These are phyloP conservation scores for Mesembrinibis cayennensis DNA, from an alignment of 2,113 vertebrate genomes.

Conservation along the genomic window DNA sequence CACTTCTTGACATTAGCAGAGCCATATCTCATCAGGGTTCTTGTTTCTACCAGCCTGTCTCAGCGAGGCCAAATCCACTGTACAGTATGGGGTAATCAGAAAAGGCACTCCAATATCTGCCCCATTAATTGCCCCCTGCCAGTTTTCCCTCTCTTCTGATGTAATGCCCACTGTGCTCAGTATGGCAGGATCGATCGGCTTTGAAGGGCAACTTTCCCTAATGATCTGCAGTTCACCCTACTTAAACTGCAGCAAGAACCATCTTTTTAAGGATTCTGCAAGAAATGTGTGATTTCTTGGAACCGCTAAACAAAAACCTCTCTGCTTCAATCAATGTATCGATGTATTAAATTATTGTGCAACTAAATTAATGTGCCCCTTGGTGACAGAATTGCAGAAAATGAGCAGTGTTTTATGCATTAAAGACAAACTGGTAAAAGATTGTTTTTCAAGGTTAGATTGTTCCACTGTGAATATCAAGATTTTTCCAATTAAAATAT, in stretches of 20 bases:
- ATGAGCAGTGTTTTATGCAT: slow-evolving; percentile 53
- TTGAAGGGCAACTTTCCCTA: slow-evolving; percentile 59
- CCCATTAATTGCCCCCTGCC: slow-evolving; percentile 64
- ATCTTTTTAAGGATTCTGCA: not conserved
- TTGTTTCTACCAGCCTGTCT: slow-evolving; percentile 48
- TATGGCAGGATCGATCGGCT: not conserved
- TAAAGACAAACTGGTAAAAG: slow-evolving; percentile 45
- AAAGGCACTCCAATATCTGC: slow-evolving; percentile 8
- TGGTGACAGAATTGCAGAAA: slow-evolving; percentile 2
- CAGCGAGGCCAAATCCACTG: not conserved
- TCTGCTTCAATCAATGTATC: slow-evolving; percentile 26
- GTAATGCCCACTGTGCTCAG: slow-evolving; percentile 25
- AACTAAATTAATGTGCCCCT: slow-evolving; percentile 39
- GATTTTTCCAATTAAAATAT: slow-evolving; percentile 23
- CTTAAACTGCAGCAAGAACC: not conserved
- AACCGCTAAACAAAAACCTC: not conserved
- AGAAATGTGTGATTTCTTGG: slow-evolving; percentile 3
- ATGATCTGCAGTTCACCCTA: not conserved
- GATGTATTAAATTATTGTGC: slow-evolving; percentile 38
- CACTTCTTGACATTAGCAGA: slow-evolving; percentile 42
- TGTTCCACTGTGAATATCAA: slow-evolving; percentile 10
- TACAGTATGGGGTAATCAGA: slow-evolving; percentile 5
- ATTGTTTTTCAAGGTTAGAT: slow-evolving; percentile 58
- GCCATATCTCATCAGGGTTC: slow-evolving; percentile 25
- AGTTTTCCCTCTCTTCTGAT: not conserved